These are phyloP conservation scores for Chelonus insularis DNA, from an alignment of 1,140 invertebrate genomes.

Conservation along the genomic window DNA sequence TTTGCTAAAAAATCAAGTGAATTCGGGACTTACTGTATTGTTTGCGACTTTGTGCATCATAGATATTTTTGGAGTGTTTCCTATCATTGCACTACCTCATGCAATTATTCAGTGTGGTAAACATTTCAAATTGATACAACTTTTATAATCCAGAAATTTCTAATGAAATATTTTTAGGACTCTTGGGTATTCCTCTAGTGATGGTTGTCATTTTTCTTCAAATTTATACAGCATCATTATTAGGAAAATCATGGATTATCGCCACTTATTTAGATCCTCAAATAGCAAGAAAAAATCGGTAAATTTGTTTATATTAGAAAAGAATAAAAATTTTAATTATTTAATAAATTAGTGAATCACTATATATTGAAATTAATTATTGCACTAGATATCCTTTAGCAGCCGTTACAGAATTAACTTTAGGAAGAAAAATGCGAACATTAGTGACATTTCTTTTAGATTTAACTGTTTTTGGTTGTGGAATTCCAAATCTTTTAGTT, in stretches of 20 bases:
- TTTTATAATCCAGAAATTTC: background rate
- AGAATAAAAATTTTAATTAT: background rate
- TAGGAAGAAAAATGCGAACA: slow-evolving; percentile 63
- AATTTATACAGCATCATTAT: slow-evolving; percentile 74
- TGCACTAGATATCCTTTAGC: slow-evolving; percentile 71
- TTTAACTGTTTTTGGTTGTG: slow-evolving; percentile 72
- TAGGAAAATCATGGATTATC: slow-evolving; percentile 75
- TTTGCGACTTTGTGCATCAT: slow-evolving; percentile 76
- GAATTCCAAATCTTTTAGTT: slow-evolving; percentile 76
- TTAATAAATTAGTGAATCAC: background rate
- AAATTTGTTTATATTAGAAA: too few species aligned
- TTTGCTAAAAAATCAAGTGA: slow-evolving; percentile 35
- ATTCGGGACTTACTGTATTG: slow-evolving; percentile 64
- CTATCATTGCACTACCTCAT: slow-evolving; percentile 73
- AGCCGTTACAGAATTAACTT: slow-evolving; percentile 74
- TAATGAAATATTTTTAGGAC: slow-evolving; percentile 60
- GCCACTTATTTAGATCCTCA: slow-evolving; percentile 69
- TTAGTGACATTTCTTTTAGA: slow-evolving; percentile 71
- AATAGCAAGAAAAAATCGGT: slow-evolving; percentile 70
- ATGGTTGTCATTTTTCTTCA: slow-evolving; percentile 69
- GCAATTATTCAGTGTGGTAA: slow-evolving; percentile 73
- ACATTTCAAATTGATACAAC: slow-evolving; percentile 28
- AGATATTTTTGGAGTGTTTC: slow-evolving; percentile 81
- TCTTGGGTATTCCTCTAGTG: slow-evolving; percentile 71
- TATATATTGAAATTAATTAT: slow-evolving; percentile 24